phyloP scores from a whole-genome alignment of 2,797 vertebrate genomes.

The Propithecus perrieri region DNA sequence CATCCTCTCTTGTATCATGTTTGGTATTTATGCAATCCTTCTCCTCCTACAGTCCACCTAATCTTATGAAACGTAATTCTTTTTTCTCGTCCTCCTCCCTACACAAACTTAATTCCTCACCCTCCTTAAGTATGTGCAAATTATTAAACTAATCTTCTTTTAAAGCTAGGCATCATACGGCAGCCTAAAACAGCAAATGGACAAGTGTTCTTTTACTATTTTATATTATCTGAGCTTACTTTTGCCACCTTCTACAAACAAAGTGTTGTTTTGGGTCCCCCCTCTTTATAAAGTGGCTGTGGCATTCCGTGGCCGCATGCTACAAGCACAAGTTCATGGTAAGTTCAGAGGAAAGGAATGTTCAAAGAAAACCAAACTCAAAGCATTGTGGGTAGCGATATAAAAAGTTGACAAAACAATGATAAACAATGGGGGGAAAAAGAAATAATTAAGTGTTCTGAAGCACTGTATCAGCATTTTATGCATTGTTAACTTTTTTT shows the following conservation, averaged over 20 bases:
- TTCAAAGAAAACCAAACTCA: constrained; percentile 85
- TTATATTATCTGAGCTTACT: constrained; percentile 30
- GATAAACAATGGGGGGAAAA: constrained; percentile 80
- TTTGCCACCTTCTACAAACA: constrained; percentile 58
- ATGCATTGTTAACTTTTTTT: constrained; percentile 73
- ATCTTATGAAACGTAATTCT: constrained; percentile 79
- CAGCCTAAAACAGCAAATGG: not conserved
- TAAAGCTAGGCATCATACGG: constrained; percentile 36
- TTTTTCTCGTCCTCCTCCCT: constrained; percentile 73
- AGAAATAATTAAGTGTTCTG: constrained; percentile 82
- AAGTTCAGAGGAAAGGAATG: constrained; percentile 88
- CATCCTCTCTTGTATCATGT: constrained; percentile 75
- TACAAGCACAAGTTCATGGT: constrained; percentile 82
- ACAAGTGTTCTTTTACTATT: constrained; percentile 37
- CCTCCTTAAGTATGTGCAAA: constrained; percentile 70
- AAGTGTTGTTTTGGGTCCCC: not conserved
- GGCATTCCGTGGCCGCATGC: constrained; percentile 71
- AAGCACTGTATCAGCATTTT: constrained; percentile 80
- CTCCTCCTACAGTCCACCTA: constrained; percentile 79
- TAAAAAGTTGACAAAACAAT: constrained; percentile 83
- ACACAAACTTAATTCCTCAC: constrained; percentile 77
- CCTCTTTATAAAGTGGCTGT: constrained; percentile 61
- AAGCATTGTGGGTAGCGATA: constrained; percentile 83
- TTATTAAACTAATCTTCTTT: constrained; percentile 30
- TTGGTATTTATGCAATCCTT: constrained; percentile 79